Conservation (phyloP, 2,888 invertebrate genomes). For the Andrena flavipes region DNA sequence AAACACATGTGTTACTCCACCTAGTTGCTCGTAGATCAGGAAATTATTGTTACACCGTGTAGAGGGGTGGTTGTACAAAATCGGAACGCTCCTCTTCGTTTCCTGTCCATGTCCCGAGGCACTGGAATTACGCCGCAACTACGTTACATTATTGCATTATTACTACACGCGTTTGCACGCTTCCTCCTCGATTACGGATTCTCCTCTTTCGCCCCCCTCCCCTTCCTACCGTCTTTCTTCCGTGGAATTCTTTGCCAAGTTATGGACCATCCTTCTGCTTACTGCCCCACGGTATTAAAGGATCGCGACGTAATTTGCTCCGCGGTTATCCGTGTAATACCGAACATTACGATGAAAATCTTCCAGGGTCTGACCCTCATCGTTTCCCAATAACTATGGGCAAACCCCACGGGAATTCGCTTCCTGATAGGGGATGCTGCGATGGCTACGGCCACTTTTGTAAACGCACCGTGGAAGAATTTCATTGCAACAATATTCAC, state of each 20-base stretch:
- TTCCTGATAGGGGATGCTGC: not conserved
- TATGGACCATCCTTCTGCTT: slow-evolving; percentile 26
- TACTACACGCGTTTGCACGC: slow-evolving; percentile 50
- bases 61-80: not conserved
- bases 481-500: not conserved
- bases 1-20: too few relatives aligned
- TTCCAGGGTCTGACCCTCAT: not conserved
- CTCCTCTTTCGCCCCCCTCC: not conserved
- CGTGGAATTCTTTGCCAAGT: slow-evolving; percentile 30
- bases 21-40: too few relatives aligned
- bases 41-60: not conserved
- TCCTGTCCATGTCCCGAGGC: slow-evolving; percentile 12
- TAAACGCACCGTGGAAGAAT: not conserved
- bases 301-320: slow-evolving; percentile 46
- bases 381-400: slow-evolving; percentile 1
- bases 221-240: slow-evolving; percentile 34
- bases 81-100: slow-evolving; percentile 15
- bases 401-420: not conserved
- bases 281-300: slow-evolving; percentile 28
- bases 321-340: slow-evolving; percentile 42
- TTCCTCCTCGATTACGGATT: slow-evolving; percentile 50
- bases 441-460: not conserved
- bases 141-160: slow-evolving; percentile 54
- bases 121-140: slow-evolving; percentile 18
- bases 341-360: slow-evolving; percentile 30